Base-by-base conservation (phyloP, 2,888 invertebrate genomes). In the Amaurobius ferox region DNA sequence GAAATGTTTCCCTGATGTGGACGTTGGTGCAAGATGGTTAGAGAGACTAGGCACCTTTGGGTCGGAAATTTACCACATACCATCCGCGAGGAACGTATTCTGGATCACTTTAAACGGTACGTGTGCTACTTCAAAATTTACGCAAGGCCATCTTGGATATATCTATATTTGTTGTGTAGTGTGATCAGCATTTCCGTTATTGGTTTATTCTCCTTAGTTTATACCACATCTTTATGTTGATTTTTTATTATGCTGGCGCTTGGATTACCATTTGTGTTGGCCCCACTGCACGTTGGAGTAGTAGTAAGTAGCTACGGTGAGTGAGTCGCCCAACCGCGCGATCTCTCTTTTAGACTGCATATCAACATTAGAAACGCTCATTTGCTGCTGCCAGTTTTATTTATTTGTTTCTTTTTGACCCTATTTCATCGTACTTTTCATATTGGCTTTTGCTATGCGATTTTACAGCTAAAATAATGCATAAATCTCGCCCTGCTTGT, bases 1-100 rank as follows among this genome's bases (percentile, higher is more conserved):
- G 85, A 86, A 86, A 86, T 86, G 85, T 73, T 44, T 86, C 66
- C 85, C 87, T 87, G 87, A 96, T 96, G 96, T 87, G 87, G 88
- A 87, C 88, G 79, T 71, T 77, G 80, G 81, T 95, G 95, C 96
- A 97, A 96, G 95, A 98, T 98, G 98, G 98, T 98, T 95, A 98
- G 98, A 96, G 98, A 98, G 97, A 98, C 98, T 95, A 97, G 98
- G 95, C 98, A 98, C 95, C 96, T 98, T 94, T 98, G 98, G 97
- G 97, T 98, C 95, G 98, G 98, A 95, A 98, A 98, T 95, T 96
- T 98, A 95, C 98, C 98, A 95, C 98, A 98, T 94, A 97, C 97
- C 94, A 96, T 97, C 94, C 96, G 97, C 92, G 97, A 98, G 94
- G 97, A 97, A 93, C 95, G 96, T 93, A 96, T 98, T 94, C 95